Evolutionary conservation across 2,113 vertebrate genomes (phyloP).

Genomic region (Saguinus midas): DNA sequence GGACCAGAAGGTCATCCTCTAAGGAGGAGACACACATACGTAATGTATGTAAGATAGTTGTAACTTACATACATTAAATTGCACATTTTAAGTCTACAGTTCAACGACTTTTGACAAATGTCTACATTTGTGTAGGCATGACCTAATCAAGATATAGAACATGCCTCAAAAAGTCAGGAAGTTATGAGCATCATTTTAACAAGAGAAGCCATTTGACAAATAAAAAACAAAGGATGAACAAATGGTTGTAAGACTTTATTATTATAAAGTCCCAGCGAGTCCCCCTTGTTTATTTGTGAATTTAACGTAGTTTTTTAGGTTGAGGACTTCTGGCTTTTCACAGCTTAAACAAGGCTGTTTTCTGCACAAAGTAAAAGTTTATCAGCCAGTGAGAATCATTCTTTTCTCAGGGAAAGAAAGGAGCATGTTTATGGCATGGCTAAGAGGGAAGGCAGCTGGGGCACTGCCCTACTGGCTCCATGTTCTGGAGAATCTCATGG

Average conservation of each 20-base stretch:
- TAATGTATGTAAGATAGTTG: no score
- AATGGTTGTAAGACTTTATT: neutral
- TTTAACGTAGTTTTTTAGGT: neutral
- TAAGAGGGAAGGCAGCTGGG: neutral
- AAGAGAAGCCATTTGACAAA: conserved; percentile 51
- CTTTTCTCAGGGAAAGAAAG: neutral
- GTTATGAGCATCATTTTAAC: conserved; percentile 62
- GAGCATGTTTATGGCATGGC: no score
- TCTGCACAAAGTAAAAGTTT: neutral
- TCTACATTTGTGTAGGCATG: neutral
- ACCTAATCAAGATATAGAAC: fast-evolving
- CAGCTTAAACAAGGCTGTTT: neutral
- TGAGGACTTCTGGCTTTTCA: conserved; percentile 33
- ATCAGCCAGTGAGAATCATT: no score
- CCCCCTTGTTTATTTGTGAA: conserved; percentile 47
- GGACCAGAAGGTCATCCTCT: neutral
- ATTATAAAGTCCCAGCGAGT: no score
- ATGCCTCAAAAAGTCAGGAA: neutral
- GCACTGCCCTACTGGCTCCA: no score
- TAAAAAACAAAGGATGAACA: neutral
- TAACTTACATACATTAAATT: no score
- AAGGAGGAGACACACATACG: no score
- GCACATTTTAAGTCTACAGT: neutral
- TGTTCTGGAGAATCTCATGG: neutral
- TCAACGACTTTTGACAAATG: fast-evolving